Percentiles rank a stretch among this genome's conserved stretches.
Evolutionary conservation across 2,797 vertebrate species (phyloP).

Genomic region (Spinibarbus caldwelli): DNA sequence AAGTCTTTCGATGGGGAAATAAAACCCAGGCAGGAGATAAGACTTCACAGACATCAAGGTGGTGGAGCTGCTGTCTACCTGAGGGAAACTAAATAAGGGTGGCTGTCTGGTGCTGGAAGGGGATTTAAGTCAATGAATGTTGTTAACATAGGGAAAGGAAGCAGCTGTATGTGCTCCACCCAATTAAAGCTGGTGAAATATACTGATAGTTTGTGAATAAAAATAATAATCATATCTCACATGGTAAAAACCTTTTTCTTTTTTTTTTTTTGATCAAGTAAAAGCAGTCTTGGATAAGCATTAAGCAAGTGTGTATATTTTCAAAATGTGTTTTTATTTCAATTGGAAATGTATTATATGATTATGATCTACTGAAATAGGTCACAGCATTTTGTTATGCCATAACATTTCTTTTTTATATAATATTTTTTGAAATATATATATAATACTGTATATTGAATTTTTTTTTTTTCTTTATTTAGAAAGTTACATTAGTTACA

Average conservation of each 20-base stretch:
- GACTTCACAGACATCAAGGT: conserved; percentile 8
- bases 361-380: not conserved
- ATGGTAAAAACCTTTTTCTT: not conserved
- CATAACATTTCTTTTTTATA: not conserved
- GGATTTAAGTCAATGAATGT: conserved; percentile 2
- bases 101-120: not conserved
- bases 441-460: too few relatives aligned
- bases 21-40: conserved; percentile 19
- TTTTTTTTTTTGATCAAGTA: not conserved
- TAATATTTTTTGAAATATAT: not conserved
- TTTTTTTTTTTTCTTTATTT: too few relatives aligned
- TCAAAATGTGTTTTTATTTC: not conserved
- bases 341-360: not conserved
- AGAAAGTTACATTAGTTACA: not conserved
- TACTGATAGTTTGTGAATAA: not conserved
- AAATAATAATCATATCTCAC: not conserved
- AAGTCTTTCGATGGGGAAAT: conserved; percentile 11
- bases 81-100: conserved; percentile 6
- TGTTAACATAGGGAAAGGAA: not conserved
- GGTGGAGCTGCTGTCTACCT: not conserved
- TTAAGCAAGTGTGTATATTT: not conserved
- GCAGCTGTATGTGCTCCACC: not conserved
- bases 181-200: not conserved
- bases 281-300: not conserved
- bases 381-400: not conserved